Base-by-base conservation (phyloP, 2,797 vertebrate genomes). In the Halcyon chelicuti region DNA sequence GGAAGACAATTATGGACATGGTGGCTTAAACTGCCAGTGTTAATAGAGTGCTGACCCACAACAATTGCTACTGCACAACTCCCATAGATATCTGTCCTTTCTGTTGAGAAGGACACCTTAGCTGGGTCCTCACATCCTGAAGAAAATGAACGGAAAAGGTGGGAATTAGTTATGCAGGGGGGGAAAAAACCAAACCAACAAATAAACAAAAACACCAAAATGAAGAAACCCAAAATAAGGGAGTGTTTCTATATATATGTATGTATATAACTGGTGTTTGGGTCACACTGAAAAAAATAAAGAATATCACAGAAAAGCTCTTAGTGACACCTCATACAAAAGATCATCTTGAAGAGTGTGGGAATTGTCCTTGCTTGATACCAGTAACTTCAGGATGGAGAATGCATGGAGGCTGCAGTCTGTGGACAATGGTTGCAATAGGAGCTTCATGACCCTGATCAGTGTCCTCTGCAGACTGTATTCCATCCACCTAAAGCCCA, bases 41-140 rank as follows among this genome's bases (percentile, higher is more conserved):
- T 94, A 94, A 84, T 68, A 66, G 70, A 83, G 1, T 88, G 95
- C 87, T 96, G 93, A 91, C 70, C 85, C 89, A 93, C 76, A 39
- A 81, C 26, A 66, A 86, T 62, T 81, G 29, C 37, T 72, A 14
- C 39, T 60, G 52, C 75, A 85, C 57, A 74, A 14, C 94, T 95
- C 95, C 95, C 85, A 80, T 87, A 80, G 54, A 35, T 15, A 55
- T 4, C 55, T 78, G 87, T 86, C 87, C 94, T 96, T 93, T 73
- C 37, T 66, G 76, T 47, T 55, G 70, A 91, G 72, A 95, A 95
- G 91, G 93, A 91, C 91, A 28, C 58, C 54, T 26, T 52, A 15
- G 39, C 1, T 84, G 35, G 31, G 47, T 66, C 21, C 10, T 72
- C 17, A 46, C 12, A 37, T 71, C n/a, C 72, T 60, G 55, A 35